Base-by-base conservation (phyloP, 2,113 vertebrate genomes). In the Chionis minor region DNA sequence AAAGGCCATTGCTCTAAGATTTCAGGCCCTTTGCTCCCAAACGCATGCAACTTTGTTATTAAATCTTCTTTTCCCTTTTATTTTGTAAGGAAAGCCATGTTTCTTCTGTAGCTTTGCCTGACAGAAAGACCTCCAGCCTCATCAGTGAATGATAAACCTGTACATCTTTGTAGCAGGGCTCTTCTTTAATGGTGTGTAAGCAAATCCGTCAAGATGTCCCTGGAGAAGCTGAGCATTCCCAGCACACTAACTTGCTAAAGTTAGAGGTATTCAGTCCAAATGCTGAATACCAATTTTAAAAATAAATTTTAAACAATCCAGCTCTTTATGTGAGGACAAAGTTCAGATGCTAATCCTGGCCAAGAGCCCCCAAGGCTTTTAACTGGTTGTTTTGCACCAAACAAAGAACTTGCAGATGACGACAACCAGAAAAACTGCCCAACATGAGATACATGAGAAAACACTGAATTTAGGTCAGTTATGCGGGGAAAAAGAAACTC, bases 391-490 rank as follows among this genome's bases (percentile, higher is more conserved):
- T 95, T 49, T 85, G 51, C 62, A 87, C 58, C 0, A 0, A 95
- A 94, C 69, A 93, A 96, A 88, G 71, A 80, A 80, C 70, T 91
- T 65, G 58, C 62, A 94, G 92, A 92, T 95, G 81, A 93, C 3
- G 16, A 92, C 40, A 58, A 82, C 92, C 32, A 93, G 77, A 52
- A 45, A 71, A 91, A 85, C 32, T 59, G 88, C 78, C 74, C 3
- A 1, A 51, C 4, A 3, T 49, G 74, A 86, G 66, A 91, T 35
- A 55, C 8, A 18, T 13, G 59, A 81, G 18, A 74, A 18, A 87
- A 77, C n/a, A 45, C 11, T 88, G 88, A 96, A 92, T 96, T 98
- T 96, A 94, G 80, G 95, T 84, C 90, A 96, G n/a, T 88, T 81
- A 88, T 9, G 52, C 5, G 6, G 90, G 92, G 82, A 93, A 95